These are phyloP conservation scores for Enteromius mattozi DNA, from an alignment of 2,797 vertebrate genomes.

Conservation along the genomic window DNA sequence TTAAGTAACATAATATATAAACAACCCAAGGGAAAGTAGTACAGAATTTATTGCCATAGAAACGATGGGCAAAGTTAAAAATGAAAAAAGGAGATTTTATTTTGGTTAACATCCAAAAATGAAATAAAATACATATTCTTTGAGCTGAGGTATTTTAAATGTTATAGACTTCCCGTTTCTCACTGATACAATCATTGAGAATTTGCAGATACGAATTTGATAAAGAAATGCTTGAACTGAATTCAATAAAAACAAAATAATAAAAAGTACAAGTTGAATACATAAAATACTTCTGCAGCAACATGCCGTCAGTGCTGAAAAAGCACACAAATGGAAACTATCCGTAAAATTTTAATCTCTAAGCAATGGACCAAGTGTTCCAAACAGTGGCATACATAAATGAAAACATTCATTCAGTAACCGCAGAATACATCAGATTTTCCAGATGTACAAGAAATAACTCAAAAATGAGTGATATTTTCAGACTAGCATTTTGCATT, in stretches of 20 bases:
- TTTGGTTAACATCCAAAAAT: not conserved
- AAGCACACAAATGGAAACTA: not conserved
- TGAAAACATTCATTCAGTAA: slow-evolving; percentile 40
- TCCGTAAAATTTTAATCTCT: not conserved
- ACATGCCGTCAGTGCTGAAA: not conserved
- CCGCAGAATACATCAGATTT: slow-evolving; percentile 31
- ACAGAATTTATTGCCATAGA: not conserved
- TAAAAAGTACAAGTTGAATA: not conserved
- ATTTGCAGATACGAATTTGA: slow-evolving; percentile 31
- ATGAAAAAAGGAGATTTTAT: not conserved
- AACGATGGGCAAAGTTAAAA: not conserved
- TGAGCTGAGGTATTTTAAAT: slow-evolving; percentile 56
- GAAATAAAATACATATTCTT: slow-evolving; percentile 1
- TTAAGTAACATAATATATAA: not conserved
- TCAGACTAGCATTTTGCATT: slow-evolving; percentile 35
- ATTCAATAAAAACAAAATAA: slow-evolving; percentile 7
- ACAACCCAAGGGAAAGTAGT: not conserved
- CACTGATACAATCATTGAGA: slow-evolving; percentile 39
- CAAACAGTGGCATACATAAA: not conserved
- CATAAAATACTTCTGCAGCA: slow-evolving; percentile 21
- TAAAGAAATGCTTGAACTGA: not conserved
- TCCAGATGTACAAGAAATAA: slow-evolving; percentile 51
- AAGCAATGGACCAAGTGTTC: not conserved
- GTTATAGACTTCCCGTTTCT: slow-evolving; percentile 27
- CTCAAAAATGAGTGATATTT: slow-evolving; percentile 33